Conservation (phyloP, 1,140 invertebrate genomes). For the Ylistrum balloti region DNA sequence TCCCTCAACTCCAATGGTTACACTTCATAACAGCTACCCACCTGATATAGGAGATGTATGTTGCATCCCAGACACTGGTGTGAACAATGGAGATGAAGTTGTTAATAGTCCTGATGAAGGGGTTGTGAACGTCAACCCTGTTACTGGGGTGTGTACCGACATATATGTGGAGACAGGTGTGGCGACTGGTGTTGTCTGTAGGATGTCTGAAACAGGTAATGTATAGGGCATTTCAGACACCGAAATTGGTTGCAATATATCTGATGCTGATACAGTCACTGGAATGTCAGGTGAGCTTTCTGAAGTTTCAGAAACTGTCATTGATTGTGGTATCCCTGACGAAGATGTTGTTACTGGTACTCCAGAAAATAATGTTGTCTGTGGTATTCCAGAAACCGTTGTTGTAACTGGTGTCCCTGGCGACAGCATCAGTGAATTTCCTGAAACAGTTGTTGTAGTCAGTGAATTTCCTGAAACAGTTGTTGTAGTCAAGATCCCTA, state of each 20-base stretch:
- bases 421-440: slow-evolving; percentile 46
- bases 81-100: not conserved
- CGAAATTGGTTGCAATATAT: not conserved
- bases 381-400: not conserved
- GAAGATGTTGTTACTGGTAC: not conserved
- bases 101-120: not conserved
- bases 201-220: not conserved
- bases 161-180: not conserved
- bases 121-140: not conserved
- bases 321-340: not conserved
- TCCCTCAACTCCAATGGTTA: too few relatives aligned
- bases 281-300: not conserved
- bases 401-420: slow-evolving; percentile 40
- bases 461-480: too few relatives aligned
- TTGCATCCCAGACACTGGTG: not conserved
- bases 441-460: not conserved
- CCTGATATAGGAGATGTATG: not conserved
- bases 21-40: not conserved
- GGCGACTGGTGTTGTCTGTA: not conserved
- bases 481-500: slow-evolving; percentile 47
- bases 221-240: not conserved
- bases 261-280: not conserved
- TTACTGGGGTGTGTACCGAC: not conserved
- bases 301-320: not conserved
- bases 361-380: not conserved